Conservation (phyloP, 1,140 invertebrate species). For the Varroa destructor region DNA sequence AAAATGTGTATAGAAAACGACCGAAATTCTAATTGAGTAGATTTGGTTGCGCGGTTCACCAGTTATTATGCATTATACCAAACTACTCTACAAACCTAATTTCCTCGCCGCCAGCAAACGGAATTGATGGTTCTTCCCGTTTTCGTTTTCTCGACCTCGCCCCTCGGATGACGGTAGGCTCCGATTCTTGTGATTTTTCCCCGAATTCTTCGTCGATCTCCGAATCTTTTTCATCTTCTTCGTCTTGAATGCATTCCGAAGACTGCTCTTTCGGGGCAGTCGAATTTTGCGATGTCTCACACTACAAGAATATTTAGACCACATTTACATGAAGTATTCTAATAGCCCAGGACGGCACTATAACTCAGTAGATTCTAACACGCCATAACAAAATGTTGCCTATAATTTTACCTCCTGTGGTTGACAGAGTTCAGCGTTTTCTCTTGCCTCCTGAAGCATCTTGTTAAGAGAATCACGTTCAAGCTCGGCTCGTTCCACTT, state of each 20-base stretch:
- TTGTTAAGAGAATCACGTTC: too few species aligned
- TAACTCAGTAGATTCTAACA: too few species aligned
- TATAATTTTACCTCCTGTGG: too few species aligned
- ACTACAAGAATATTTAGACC: not conserved
- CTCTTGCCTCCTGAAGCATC: too few species aligned
- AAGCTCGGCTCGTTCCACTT: too few species aligned
- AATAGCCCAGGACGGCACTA: not conserved
- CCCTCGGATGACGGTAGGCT: not conserved
- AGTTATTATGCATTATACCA: not conserved
- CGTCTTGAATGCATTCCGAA: not conserved
- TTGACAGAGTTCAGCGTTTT: too few species aligned
- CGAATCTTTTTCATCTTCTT: not conserved
- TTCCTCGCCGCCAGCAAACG: not conserved
- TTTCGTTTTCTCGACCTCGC: not conserved
- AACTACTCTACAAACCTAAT: not conserved
- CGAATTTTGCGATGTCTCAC: not conserved
- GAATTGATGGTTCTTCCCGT: slow-evolving; percentile 5
- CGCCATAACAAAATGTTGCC: too few species aligned
- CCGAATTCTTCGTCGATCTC: not conserved
- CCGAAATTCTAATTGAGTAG: too few species aligned
- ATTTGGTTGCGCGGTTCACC: not conserved
- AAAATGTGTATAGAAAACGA: too few species aligned
- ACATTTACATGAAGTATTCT: not conserved
- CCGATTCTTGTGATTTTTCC: too few species aligned
- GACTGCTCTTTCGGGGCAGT: not conserved